A percentile compares a stretch with the other conserved stretches of the same genome.
These are phyloP conservation scores for Siniperca chuatsi DNA, from an alignment of 2,113 vertebrate species.

Conservation along the genomic window DNA sequence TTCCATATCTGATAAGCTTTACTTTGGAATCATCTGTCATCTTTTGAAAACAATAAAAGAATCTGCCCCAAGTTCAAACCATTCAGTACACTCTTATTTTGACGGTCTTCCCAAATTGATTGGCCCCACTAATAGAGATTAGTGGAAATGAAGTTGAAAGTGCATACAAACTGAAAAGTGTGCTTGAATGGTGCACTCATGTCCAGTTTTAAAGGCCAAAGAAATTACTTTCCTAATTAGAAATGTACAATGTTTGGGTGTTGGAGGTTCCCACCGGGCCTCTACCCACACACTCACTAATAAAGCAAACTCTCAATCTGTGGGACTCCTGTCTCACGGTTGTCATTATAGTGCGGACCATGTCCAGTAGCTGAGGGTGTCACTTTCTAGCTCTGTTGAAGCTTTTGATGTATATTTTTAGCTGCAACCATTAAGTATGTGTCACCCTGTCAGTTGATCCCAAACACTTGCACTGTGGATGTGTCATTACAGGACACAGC, in stretches of 20 bases:
- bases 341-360: not conserved
- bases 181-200: too few species aligned
- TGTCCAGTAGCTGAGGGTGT: not conserved
- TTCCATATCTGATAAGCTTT: too few species aligned
- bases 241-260: not conserved
- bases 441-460: slow-evolving; percentile 23
- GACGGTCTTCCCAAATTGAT: too few species aligned
- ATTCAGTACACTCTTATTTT: not conserved
- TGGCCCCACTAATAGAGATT: too few species aligned
- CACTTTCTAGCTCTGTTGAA: not conserved
- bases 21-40: too few species aligned
- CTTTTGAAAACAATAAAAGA: not conserved
- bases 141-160: too few species aligned
- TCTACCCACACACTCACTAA: not conserved
- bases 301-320: not conserved
- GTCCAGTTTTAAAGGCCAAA: too few species aligned
- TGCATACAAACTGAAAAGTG: too few species aligned
- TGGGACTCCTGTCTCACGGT: not conserved
- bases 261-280: not conserved
- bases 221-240: too few species aligned
- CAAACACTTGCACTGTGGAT: slow-evolving; percentile 28
- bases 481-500: slow-evolving; percentile 25
- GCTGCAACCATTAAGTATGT: slow-evolving; percentile 15
- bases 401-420: slow-evolving; percentile 26
- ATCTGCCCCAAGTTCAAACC: not conserved